A percentile compares a stretch with the other conserved stretches of the same genome.
These are phyloP conservation scores for Sinocyclocheilus anophthalmus DNA, from an alignment of 2,113 vertebrate genomes.

Conservation along the genomic window DNA sequence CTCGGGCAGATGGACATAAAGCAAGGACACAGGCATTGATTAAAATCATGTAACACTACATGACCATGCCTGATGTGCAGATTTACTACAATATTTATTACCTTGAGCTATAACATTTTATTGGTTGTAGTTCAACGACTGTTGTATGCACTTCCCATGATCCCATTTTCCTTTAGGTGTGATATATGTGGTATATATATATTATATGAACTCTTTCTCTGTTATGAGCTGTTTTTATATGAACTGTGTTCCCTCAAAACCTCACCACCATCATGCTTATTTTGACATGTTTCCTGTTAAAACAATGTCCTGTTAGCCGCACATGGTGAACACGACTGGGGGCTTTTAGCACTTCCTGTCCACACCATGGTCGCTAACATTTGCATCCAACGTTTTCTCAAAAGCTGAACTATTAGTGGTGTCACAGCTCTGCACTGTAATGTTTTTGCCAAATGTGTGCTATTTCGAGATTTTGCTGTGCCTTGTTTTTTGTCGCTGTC, in stretches of 20 bases:
- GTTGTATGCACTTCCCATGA: background rate
- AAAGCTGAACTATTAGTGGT: constrained; percentile 4
- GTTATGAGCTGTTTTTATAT: background rate
- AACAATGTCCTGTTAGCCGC: background rate
- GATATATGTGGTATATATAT: background rate
- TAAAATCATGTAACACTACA: constrained; percentile 2
- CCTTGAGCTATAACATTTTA: background rate
- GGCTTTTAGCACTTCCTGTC: constrained; percentile 36
- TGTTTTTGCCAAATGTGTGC: background rate
- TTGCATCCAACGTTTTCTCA: constrained; percentile 4
- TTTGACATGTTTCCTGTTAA: background rate
- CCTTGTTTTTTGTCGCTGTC: background rate
- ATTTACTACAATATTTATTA: background rate
- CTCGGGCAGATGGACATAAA: constrained; percentile 3
- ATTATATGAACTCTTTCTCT: background rate
- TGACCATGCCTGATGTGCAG: background rate
- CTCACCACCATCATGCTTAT: background rate
- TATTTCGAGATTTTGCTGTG: background rate
- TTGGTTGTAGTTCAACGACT: background rate
- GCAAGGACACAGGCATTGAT: constrained; percentile 8
- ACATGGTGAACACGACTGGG: background rate
- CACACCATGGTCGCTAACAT: background rate
- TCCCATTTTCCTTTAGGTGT: background rate
- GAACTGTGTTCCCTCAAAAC: background rate
- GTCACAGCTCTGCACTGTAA: background rate